Evolutionary conservation across 2,113 vertebrate species (phyloP).

Genomic region (Xenotilapia flavipinnis): DNA sequence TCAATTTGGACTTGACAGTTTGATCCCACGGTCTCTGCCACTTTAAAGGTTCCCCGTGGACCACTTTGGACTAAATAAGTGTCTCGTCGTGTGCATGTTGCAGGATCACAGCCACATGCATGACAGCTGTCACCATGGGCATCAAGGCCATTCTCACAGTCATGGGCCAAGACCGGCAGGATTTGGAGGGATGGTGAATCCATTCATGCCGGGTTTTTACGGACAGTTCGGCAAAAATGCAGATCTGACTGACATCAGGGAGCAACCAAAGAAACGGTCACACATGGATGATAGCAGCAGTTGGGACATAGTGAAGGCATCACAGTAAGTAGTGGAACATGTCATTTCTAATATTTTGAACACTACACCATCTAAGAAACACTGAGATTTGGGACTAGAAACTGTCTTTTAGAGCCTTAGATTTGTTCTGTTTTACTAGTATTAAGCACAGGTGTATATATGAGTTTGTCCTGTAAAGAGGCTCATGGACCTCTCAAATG

Average conservation of each 20-base stretch:
- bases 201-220: conserved; percentile 46
- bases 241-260: conserved; percentile 53
- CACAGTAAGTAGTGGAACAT: conserved; percentile 78
- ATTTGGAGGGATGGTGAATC: conserved; percentile 35
- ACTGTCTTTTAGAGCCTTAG: neutral
- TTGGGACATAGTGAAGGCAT: conserved; percentile 92
- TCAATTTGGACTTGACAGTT: neutral
- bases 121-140: conserved; percentile 64
- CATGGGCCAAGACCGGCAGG: conserved; percentile 58
- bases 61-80: neutral
- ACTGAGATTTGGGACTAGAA: neutral
- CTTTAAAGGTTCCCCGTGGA: neutral
- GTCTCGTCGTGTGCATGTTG: neutral
- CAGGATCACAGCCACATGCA: conserved; percentile 55
- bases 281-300: conserved; percentile 79
- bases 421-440: neutral
- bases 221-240: conserved; percentile 43
- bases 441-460: neutral
- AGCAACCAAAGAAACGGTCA: conserved; percentile 70
- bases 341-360: neutral
- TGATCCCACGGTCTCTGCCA: neutral
- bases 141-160: conserved; percentile 63
- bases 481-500: neutral
- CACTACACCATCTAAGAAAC: neutral
- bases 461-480: neutral